Percentiles rank a stretch among this genome's conserved stretches.
Evolutionary conservation across 53 echinoderm and acorn worm species (phyloP).

Genomic region (Astropecten irregularis): DNA sequence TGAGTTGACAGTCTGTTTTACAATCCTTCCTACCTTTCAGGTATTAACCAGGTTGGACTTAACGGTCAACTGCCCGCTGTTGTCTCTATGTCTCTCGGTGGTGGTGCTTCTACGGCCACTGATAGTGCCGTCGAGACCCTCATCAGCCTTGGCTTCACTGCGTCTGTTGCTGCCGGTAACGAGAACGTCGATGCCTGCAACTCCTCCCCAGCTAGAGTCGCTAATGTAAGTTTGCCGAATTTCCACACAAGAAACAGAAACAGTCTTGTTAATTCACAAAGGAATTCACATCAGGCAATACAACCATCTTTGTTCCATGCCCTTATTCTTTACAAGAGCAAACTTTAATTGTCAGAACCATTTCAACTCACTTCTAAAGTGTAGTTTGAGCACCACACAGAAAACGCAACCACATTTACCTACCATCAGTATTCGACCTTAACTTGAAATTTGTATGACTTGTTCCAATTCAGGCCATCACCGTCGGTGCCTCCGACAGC

Average conservation of each 20-base stretch:
- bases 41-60: conserved; percentile 25
- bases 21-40: too few relatives aligned
- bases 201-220: conserved; percentile 47
- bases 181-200: conserved; percentile 52
- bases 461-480: conserved; percentile 5
- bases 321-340: too few relatives aligned
- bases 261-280: background rate
- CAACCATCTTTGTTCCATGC: too few relatives aligned
- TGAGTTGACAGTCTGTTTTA: too few relatives aligned
- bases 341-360: too few relatives aligned
- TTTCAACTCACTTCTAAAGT: too few relatives aligned
- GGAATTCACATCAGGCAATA: too few relatives aligned
- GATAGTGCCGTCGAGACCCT: conserved; percentile 28
- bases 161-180: conserved; percentile 53
- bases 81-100: conserved; percentile 58
- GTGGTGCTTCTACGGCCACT: background rate
- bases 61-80: conserved; percentile 40
- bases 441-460: too few relatives aligned
- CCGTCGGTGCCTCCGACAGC: conserved; percentile 23
- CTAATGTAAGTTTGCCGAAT: conserved; percentile 14
- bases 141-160: conserved; percentile 27
- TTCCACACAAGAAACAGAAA: background rate
- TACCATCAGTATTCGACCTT: too few relatives aligned
- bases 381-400: too few relatives aligned
- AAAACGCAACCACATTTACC: too few relatives aligned